These are phyloP conservation scores for Melitaea cinxia DNA, from an alignment of 1,140 invertebrate species.

Conservation along the genomic window DNA sequence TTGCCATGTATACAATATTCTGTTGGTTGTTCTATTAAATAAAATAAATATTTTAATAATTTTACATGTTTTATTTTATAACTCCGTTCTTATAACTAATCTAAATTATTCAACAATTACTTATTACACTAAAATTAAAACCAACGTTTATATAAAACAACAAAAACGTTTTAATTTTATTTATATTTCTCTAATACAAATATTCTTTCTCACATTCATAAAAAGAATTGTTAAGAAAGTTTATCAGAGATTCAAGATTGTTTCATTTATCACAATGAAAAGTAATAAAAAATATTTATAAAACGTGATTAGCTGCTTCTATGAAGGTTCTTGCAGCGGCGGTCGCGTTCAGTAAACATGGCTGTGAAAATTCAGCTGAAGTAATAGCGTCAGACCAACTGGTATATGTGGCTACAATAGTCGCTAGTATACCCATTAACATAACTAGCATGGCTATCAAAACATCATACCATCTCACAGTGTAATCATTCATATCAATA, in stretches of 20 bases:
- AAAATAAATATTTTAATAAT: conserved; percentile 24
- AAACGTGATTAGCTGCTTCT: conserved; percentile 22
- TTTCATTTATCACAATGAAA: no score
- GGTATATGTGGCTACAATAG: conserved; percentile 83
- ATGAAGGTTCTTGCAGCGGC: conserved; percentile 68
- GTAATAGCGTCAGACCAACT: conserved; percentile 83
- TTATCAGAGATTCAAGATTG: no score
- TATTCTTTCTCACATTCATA: no score
- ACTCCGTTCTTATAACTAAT: not conserved
- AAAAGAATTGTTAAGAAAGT: no score
- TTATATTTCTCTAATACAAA: no score
- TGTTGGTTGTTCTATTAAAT: conserved; percentile 26
- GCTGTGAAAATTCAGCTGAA: conserved; percentile 83
- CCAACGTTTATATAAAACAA: not conserved
- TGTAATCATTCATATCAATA: conserved; percentile 44
- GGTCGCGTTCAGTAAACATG: conserved; percentile 84
- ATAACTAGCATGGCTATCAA: conserved; percentile 78
- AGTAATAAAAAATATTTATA: not conserved
- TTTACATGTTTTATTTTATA: conserved; percentile 26
- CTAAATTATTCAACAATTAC: not conserved
- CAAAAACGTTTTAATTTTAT: no score
- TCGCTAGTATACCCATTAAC: conserved; percentile 82
- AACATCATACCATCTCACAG: conserved; percentile 65
- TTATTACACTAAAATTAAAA: not conserved
- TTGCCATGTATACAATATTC: conserved; percentile 11